A percentile compares a stretch with the other conserved stretches of the same genome.
phyloP scores from a whole-genome alignment of 2,113 vertebrate genomes.

The Regulus satrapa region DNA sequence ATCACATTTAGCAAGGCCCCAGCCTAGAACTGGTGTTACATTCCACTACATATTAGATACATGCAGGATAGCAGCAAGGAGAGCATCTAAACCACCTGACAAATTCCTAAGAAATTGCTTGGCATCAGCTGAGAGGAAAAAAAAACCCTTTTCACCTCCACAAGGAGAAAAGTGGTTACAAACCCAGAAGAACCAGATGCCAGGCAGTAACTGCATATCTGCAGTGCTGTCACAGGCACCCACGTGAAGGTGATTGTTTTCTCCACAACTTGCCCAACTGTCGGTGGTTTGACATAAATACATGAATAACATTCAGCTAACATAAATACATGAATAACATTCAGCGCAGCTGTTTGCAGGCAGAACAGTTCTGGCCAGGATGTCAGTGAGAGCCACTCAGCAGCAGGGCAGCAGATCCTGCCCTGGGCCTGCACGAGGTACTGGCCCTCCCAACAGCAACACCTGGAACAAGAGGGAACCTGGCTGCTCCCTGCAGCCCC shows the following conservation, averaged over 20 bases:
- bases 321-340: neutral
- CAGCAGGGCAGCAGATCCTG: neutral
- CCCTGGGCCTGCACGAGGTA: neutral
- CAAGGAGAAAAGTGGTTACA: neutral
- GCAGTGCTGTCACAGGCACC: neutral
- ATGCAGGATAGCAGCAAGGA: neutral
- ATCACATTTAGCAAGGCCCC: neutral
- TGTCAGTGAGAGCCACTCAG: neutral
- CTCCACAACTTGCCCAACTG: neutral
- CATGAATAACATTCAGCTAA: fast-evolving
- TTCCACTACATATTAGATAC: neutral
- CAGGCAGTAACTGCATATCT: neutral
- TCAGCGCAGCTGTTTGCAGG: neutral
- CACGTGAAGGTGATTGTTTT: neutral
- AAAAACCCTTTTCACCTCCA: neutral
- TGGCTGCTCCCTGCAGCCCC: neutral
- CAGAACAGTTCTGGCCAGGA: neutral
- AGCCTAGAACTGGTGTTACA: neutral
- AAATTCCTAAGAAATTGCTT: neutral
- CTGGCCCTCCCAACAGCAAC: neutral
- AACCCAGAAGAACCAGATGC: neutral
- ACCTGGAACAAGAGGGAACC: neutral
- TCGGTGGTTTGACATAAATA: neutral
- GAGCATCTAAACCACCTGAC: neutral
- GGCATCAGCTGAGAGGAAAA: neutral